Conservation (phyloP, 2,113 vertebrate species). For the Sinocyclocheilus anophthalmus region DNA sequence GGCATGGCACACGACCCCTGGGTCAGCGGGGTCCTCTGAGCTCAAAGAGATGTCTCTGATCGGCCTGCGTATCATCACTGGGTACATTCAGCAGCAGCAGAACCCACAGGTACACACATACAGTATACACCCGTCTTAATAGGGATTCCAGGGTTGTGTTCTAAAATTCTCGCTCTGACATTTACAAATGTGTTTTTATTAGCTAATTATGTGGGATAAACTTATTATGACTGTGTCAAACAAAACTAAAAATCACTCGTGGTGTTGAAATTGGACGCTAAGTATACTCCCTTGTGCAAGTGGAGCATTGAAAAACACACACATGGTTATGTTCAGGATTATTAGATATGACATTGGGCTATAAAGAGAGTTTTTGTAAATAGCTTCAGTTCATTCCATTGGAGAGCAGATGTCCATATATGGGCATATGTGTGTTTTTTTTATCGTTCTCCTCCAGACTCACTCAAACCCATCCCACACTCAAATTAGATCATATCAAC, state of each 20-base stretch:
- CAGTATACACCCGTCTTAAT: not conserved
- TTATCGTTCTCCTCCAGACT: not conserved
- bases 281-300: not conserved
- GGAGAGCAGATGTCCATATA: constrained; percentile 1
- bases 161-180: not conserved
- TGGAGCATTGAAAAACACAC: not conserved
- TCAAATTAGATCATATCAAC: not conserved
- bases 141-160: not conserved
- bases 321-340: not conserved
- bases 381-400: not conserved
- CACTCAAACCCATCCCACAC: not conserved
- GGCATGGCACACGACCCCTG: constrained; percentile 85
- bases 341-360: not conserved
- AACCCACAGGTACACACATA: constrained; percentile 78
- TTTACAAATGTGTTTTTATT: not conserved
- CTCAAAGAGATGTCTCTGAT: constrained; percentile 96
- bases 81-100: constrained; percentile 88
- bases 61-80: constrained; percentile 87
- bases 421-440: not conserved
- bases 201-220: not conserved
- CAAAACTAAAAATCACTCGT: not conserved
- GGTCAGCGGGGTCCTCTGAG: constrained; percentile 78
- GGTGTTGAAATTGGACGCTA: not conserved
- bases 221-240: not conserved
- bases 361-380: not conserved